Evolutionary conservation across 2,888 invertebrate species (phyloP).

Genomic region (Graphium colonna): DNA sequence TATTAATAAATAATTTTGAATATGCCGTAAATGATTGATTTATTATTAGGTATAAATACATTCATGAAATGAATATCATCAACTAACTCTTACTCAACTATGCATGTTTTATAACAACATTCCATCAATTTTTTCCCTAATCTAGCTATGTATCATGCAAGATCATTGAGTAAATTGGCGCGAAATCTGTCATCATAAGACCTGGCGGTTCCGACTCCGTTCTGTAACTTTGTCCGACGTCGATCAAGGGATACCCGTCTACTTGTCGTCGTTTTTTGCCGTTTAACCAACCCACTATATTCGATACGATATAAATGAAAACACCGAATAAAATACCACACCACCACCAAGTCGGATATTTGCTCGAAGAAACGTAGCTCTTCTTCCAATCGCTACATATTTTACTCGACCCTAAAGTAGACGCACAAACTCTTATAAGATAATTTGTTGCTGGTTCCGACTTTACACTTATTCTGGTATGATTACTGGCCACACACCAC

Average conservation of each 20-base stretch:
- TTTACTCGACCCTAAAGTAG: constrained; percentile 42
- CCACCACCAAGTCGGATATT: constrained; percentile 41
- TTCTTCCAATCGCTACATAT: constrained; percentile 38
- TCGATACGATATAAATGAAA: constrained; percentile 41
- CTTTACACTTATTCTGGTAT: constrained; percentile 31
- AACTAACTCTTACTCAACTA: neutral
- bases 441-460: constrained; percentile 42
- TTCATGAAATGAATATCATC: no score
- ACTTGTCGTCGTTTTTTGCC: constrained; percentile 28
- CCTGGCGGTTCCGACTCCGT: constrained; percentile 53
- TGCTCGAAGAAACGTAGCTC: constrained; percentile 23
- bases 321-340: constrained; percentile 47
- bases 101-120: neutral
- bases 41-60: no score
- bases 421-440: constrained; percentile 42
- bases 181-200: constrained; percentile 48
- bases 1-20: no score
- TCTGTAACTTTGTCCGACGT: constrained; percentile 37
- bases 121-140: no score
- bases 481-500: constrained; percentile 48
- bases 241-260: constrained; percentile 52
- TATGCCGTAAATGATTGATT: no score
- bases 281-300: constrained; percentile 40
- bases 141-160: constrained; percentile 30
- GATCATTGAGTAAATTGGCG: constrained; percentile 41